These are phyloP conservation scores for Nebria salina DNA, from an alignment of 2,888 invertebrate genomes.

Conservation along the genomic window DNA sequence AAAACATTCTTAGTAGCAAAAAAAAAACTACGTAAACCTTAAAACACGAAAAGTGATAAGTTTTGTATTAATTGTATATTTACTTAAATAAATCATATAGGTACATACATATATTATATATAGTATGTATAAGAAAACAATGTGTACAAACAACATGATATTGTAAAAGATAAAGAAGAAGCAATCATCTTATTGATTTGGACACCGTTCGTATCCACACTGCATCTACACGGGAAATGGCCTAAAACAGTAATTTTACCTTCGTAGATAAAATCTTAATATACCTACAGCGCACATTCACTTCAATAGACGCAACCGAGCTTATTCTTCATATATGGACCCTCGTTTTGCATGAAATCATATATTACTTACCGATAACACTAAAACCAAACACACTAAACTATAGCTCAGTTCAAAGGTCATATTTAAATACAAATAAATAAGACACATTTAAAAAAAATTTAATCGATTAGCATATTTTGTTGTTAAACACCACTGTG, in stretches of 20 bases:
- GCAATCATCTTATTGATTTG: slow-evolving; percentile 34
- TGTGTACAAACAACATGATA: background rate
- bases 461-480: too few relatives aligned
- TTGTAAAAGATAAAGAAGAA: background rate
- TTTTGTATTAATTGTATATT: too few relatives aligned
- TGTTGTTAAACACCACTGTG: background rate
- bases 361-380: background rate
- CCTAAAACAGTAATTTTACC: slow-evolving; percentile 45
- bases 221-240: slow-evolving; percentile 34
- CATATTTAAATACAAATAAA: too few relatives aligned
- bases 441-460: too few relatives aligned
- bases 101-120: too few relatives aligned
- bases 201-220: slow-evolving; percentile 17
- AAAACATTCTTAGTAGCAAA: too few relatives aligned
- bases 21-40: too few relatives aligned
- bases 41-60: too few relatives aligned
- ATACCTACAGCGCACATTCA: background rate
- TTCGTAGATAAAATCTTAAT: slow-evolving; percentile 9
- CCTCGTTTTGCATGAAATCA: background rate
- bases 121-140: background rate
- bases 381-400: background rate
- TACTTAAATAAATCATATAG: too few relatives aligned
- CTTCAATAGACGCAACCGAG: background rate
- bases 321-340: slow-evolving; percentile 13
- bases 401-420: too few relatives aligned